Conservation (phyloP, 2,797 vertebrate species). For the Aphelocoma californica region DNA sequence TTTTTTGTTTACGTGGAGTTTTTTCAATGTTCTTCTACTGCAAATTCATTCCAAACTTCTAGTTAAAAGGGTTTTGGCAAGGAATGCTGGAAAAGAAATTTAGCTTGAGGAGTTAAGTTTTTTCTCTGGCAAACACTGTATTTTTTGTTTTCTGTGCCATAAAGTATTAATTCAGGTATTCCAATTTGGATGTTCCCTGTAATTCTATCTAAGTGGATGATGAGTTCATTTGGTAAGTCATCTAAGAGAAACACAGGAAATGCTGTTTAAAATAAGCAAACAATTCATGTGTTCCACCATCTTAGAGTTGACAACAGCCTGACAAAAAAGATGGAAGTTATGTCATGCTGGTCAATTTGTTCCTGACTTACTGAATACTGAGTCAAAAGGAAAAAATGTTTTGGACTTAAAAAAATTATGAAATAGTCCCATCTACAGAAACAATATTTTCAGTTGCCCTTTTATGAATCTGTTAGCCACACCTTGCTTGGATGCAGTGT, state of each 20-base stretch:
- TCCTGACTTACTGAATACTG: neutral
- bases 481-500: neutral
- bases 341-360: neutral
- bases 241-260: neutral
- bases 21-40: slow-evolving; percentile 13
- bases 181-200: neutral
- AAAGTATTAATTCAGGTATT: neutral
- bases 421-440: neutral
- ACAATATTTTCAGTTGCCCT: neutral
- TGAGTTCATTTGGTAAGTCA: neutral
- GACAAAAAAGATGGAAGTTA: neutral
- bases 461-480: neutral
- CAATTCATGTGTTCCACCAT: neutral
- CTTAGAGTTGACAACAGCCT: neutral
- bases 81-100: slow-evolving; percentile 52
- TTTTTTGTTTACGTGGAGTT: neutral
- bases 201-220: neutral
- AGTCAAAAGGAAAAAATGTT: neutral
- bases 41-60: slow-evolving; percentile 61
- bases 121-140: neutral
- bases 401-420: neutral
- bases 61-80: slow-evolving; percentile 10
- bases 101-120: slow-evolving; percentile 42
- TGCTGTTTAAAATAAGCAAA: neutral
- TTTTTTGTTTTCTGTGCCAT: neutral